These are phyloP conservation scores for Fregetta grallaria DNA, from an alignment of 2,113 vertebrate genomes.

Conservation along the genomic window DNA sequence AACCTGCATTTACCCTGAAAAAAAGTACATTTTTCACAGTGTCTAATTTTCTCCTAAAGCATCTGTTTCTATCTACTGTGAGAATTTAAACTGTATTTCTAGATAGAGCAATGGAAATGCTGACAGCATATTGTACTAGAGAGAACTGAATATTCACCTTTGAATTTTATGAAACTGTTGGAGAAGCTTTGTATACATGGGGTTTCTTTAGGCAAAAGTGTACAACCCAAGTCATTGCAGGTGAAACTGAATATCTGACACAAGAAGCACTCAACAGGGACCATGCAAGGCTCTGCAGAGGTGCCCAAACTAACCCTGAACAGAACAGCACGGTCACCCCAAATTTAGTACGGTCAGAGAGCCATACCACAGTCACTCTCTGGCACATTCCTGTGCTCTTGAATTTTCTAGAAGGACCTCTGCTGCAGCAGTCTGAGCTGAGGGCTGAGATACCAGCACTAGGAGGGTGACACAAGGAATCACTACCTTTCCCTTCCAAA, in stretches of 20 bases:
- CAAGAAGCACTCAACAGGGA: not conserved
- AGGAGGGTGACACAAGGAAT: not conserved
- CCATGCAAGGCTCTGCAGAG: not conserved
- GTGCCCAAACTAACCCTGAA: not conserved
- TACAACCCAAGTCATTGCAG: not conserved
- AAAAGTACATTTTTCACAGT: not conserved
- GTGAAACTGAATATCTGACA: not conserved
- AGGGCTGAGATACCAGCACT: not conserved
- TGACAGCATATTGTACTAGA: not conserved
- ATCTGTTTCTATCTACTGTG: not conserved
- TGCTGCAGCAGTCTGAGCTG: not conserved
- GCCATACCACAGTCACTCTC: not conserved
- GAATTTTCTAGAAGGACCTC: not conserved
- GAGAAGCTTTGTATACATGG: not conserved
- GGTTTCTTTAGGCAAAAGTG: not conserved
- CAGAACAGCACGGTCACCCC: not conserved
- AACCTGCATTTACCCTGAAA: not conserved
- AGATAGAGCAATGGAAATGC: not conserved
- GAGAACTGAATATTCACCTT: not conserved
- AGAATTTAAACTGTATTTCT: not conserved
- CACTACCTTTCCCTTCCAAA: not conserved
- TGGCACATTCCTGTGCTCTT: not conserved
- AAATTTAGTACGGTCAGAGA: not conserved
- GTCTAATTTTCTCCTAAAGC: not conserved
- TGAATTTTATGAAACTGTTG: not conserved